These are phyloP conservation scores for Drosophila kokeensis DNA, from an alignment of 2,888 invertebrate genomes.

Conservation along the genomic window DNA sequence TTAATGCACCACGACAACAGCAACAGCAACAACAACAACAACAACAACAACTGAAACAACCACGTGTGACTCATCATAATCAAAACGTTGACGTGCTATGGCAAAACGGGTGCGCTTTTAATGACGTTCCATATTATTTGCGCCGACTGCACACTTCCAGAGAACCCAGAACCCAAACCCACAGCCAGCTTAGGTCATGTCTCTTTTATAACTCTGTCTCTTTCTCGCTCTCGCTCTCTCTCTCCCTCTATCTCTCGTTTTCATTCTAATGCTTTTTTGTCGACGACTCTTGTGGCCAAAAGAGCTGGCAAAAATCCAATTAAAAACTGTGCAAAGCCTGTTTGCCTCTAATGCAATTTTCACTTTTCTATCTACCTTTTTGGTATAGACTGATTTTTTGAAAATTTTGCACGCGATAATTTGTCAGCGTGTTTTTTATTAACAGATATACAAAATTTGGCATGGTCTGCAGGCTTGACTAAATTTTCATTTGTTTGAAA, in stretches of 20 bases:
- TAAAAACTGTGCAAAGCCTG: slow-evolving; percentile 69
- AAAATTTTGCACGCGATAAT: slow-evolving; percentile 12
- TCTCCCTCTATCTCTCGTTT: neutral
- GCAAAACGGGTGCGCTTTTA: slow-evolving; percentile 71
- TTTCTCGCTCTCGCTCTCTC: neutral
- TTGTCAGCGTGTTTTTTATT: neutral
- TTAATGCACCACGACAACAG: slow-evolving; percentile 63
- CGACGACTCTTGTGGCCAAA: slow-evolving; percentile 10
- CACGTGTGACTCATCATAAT: slow-evolving; percentile 80
- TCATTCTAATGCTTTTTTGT: slow-evolving; percentile 3
- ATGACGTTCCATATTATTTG: slow-evolving; percentile 75
- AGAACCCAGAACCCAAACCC: slow-evolving; percentile 12
- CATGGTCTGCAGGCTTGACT: neutral
- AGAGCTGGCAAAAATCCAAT: slow-evolving; percentile 73
- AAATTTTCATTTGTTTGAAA: neutral
- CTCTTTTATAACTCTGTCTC: slow-evolving; percentile 13
- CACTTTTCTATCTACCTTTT: slow-evolving; percentile 52
- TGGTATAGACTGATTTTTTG: slow-evolving; percentile 11
- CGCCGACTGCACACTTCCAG: slow-evolving; percentile 67
- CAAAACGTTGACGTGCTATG: slow-evolving; percentile 37
- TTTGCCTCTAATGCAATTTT: slow-evolving; percentile 68
- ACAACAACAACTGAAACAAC: slow-evolving; percentile 35
- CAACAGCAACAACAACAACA: slow-evolving; percentile 24
- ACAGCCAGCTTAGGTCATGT: slow-evolving; percentile 40
- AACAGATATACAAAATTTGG: neutral